Conservation (phyloP, 30 jellyfish, hydroid and myxozoan genomes). For the Hydractinia echinata region DNA sequence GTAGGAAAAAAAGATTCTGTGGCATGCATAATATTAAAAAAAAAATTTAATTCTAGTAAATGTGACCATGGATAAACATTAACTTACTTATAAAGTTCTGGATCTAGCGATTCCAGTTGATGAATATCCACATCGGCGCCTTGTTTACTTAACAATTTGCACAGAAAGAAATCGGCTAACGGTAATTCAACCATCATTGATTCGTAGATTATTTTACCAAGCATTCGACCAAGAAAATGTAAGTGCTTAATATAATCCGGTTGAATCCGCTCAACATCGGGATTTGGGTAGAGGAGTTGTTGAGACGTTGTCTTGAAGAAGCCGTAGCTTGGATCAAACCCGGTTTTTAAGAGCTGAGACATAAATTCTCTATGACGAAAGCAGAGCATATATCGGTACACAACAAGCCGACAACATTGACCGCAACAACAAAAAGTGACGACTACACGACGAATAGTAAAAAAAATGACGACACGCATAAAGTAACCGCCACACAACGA, state of each 20-base stretch:
- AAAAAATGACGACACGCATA: not conserved
- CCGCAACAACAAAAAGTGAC: no score
- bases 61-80: no score
- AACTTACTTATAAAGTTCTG: constrained; percentile 77
- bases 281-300: constrained; percentile 84
- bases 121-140: constrained; percentile 96
- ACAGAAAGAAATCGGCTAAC: constrained; percentile 88
- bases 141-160: constrained; percentile 69
- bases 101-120: constrained; percentile 87
- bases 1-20: not conserved
- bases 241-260: constrained; percentile 82
- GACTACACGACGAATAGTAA: no score
- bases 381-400: no score
- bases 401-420: no score
- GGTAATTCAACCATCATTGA: constrained; percentile 98
- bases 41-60: no score
- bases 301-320: constrained; percentile 83
- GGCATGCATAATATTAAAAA: not conserved
- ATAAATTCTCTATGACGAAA: constrained; percentile 54
- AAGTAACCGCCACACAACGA: constrained; percentile 4
- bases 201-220: constrained; percentile 93
- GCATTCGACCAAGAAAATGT: constrained; percentile 97
- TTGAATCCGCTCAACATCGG: constrained; percentile 55
- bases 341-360: constrained; percentile 75
- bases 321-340: constrained; percentile 91